Evolutionary conservation across 2,888 invertebrate genomes (phyloP).

Genomic region (Apotomis turbidana): DNA sequence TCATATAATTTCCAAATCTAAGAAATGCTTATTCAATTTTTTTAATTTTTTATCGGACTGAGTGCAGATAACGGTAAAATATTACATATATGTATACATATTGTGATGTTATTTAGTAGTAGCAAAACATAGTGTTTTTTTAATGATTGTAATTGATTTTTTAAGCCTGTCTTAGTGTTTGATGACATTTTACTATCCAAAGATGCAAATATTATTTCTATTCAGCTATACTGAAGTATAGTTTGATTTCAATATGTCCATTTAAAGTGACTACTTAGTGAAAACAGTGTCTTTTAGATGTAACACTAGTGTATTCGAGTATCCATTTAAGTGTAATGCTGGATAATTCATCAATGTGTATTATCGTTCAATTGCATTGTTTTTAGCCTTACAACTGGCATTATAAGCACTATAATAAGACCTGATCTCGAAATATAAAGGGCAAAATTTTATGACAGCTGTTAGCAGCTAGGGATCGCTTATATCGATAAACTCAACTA

Average conservation of each 20-base stretch:
- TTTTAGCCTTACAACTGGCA: background rate
- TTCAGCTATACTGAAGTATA: constrained; percentile 55
- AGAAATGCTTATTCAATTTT: constrained; percentile 21
- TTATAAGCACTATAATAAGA: too few relatives aligned
- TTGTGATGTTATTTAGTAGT: constrained; percentile 48
- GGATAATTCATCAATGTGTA: constrained; percentile 3
- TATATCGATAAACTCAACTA: too few relatives aligned
- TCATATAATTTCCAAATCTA: constrained; percentile 26
- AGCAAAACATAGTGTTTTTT: constrained; percentile 27
- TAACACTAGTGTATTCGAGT: constrained; percentile 49
- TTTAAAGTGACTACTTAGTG: constrained; percentile 35
- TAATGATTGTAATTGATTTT: constrained; percentile 37
- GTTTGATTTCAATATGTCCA: constrained; percentile 41
- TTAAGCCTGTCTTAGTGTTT: constrained; percentile 47
- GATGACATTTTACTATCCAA: constrained; percentile 61
- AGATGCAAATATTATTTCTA: constrained; percentile 49
- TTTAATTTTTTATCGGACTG: constrained; percentile 32
- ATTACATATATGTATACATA: constrained; percentile 46
- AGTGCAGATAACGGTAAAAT: constrained; percentile 21
- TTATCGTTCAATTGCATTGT: background rate
- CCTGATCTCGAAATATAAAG: too few relatives aligned
- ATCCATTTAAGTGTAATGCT: constrained; percentile 57
- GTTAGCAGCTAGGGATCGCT: too few relatives aligned
- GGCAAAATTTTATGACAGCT: too few relatives aligned
- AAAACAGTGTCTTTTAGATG: constrained; percentile 49